These are phyloP conservation scores for Bubalus kerabau DNA, from an alignment of 2,113 vertebrate genomes.

Conservation along the genomic window DNA sequence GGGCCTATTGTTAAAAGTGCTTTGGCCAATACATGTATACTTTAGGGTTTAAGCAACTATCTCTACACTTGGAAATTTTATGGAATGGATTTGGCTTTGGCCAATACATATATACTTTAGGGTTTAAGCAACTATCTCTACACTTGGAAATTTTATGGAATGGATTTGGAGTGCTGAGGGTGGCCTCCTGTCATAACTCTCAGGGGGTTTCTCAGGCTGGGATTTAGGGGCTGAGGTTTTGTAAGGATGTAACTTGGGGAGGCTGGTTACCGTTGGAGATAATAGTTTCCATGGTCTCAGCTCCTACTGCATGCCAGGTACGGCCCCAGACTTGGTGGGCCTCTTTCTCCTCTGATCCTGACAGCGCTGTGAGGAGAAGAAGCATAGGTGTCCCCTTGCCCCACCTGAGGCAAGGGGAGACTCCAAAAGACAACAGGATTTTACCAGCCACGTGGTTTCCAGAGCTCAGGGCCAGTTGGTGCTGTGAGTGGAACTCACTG, in stretches of 20 bases:
- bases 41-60: background rate
- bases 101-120: background rate
- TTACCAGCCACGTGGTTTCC: background rate
- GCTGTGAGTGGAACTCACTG: background rate
- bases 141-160: background rate
- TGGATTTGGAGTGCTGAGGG: background rate
- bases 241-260: background rate
- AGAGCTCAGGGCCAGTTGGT: background rate
- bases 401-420: background rate
- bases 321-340: accelerated
- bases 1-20: background rate
- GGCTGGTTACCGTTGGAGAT: accelerated
- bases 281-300: accelerated
- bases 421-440: background rate
- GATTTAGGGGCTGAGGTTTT: background rate
- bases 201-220: background rate
- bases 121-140: background rate
- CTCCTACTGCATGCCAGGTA: background rate
- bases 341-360: background rate
- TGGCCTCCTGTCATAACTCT: background rate
- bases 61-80: background rate
- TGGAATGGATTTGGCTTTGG: background rate
- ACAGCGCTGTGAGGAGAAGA: accelerated
- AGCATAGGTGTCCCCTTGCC: background rate
- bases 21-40: background rate